phyloP scores from a whole-genome alignment of 1,140 invertebrate species.

The Drosophila rufa region DNA sequence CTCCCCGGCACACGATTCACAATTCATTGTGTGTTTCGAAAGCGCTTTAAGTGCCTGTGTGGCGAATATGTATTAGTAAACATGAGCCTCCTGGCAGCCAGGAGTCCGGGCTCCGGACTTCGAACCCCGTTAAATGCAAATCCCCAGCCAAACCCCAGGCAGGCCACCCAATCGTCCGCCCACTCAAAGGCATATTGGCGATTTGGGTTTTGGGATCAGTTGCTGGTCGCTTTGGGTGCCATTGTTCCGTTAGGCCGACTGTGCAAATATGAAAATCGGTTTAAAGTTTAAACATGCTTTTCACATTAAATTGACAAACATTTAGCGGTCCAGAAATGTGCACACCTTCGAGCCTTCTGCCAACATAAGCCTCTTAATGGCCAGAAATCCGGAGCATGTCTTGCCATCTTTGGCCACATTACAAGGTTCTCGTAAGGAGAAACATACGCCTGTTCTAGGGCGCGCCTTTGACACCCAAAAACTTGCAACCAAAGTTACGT shows the following conservation, averaged over 20 bases:
- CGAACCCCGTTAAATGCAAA: slow-evolving; percentile 52
- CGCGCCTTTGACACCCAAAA: slow-evolving; percentile 29
- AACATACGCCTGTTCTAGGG: too few relatives aligned
- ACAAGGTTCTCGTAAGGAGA: slow-evolving; percentile 2
- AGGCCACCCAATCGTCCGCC: slow-evolving; percentile 8
- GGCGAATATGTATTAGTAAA: slow-evolving; percentile 41
- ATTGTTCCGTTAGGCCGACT: slow-evolving; percentile 38
- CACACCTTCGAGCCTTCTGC: slow-evolving; percentile 2
- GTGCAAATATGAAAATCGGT: slow-evolving; percentile 47
- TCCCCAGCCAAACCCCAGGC: slow-evolving; percentile 2
- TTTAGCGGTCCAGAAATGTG: slow-evolving; percentile 10
- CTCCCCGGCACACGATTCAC: slow-evolving; percentile 21
- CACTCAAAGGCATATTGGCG: slow-evolving; percentile 56
- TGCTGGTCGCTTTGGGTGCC: slow-evolving; percentile 55
- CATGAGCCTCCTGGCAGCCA: slow-evolving; percentile 26
- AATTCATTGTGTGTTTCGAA: slow-evolving; percentile 36
- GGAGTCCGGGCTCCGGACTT: not conserved
- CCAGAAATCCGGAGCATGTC: slow-evolving; percentile 14
- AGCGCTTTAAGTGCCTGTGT: slow-evolving; percentile 57
- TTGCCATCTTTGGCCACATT: slow-evolving; percentile 5
- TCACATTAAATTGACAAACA: slow-evolving; percentile 34
- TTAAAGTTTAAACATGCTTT: slow-evolving; percentile 40
- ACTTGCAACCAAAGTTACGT: slow-evolving; percentile 48
- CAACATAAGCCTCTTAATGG: slow-evolving; percentile 54
- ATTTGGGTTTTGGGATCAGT: slow-evolving; percentile 59